Percentiles rank a stretch among this genome's conserved stretches.
Conservation (phyloP, 2,113 vertebrate species). For the Onychorhynchus coronatus region DNA sequence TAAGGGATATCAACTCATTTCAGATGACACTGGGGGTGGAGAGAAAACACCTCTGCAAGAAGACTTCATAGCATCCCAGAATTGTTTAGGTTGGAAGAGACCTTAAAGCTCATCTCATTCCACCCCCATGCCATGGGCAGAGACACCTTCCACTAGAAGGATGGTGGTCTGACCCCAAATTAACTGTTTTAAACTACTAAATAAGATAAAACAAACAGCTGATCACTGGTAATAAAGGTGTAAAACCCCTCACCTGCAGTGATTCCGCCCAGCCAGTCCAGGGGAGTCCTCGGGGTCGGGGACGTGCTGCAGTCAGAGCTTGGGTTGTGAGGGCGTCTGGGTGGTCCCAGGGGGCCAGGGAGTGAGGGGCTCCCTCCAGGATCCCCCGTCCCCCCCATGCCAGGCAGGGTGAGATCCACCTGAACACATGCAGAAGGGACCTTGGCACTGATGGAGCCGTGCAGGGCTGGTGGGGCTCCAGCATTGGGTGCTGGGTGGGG, state of each 20-base stretch:
- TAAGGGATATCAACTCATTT: background rate
- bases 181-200: background rate
- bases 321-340: accelerated
- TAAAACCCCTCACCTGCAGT: background rate
- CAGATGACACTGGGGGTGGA: background rate
- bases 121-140: background rate
- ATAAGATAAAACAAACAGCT: background rate
- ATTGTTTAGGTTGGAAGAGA: background rate
- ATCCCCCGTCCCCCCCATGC: accelerated
- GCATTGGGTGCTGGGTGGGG: accelerated
- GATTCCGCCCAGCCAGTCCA: accelerated
- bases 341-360: accelerated
- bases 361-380: accelerated
- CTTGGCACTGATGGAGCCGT: background rate
- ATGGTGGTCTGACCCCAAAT: background rate
- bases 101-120: background rate
- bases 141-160: background rate
- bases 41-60: background rate
- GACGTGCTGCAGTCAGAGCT: background rate
- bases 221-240: background rate
- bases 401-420: accelerated
- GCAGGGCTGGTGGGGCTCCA: background rate
- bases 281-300: background rate
- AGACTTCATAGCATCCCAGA: background rate
- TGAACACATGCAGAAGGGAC: accelerated